phyloP scores from a whole-genome alignment of 2,113 vertebrate genomes.

The Laticauda laticaudata region DNA sequence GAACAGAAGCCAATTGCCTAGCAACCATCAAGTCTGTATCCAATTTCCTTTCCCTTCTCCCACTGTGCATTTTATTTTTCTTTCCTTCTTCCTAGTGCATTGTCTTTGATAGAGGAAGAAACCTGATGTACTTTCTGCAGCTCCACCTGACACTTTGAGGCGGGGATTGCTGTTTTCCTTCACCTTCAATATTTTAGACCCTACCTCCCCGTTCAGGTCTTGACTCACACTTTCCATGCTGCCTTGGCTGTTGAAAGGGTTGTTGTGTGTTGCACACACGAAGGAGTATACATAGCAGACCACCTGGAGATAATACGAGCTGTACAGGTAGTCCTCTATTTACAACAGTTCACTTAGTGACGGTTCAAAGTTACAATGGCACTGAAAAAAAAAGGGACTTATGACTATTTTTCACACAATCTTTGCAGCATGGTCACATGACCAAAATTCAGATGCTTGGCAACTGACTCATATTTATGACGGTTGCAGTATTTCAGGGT shows the following conservation, averaged over 20 bases:
- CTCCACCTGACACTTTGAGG: neutral
- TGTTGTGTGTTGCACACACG: neutral
- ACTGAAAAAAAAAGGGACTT: too few species aligned
- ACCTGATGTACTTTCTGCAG: neutral
- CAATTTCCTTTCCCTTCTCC: neutral
- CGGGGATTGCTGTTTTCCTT: neutral
- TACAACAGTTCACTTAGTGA: too few species aligned
- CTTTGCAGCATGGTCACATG: too few species aligned
- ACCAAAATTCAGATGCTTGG: too few species aligned
- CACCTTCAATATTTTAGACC: too few species aligned
- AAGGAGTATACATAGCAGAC: neutral
- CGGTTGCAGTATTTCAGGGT: too few species aligned
- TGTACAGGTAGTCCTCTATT: neutral
- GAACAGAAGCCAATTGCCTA: constrained; percentile 5
- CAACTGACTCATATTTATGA: too few species aligned
- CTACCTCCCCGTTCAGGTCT: neutral
- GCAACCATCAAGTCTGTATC: constrained; percentile 24
- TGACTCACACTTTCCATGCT: neutral
- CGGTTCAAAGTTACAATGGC: too few species aligned
- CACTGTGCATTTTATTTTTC: neutral
- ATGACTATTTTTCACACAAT: too few species aligned
- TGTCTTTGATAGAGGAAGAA: neutral
- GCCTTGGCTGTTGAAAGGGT: neutral
- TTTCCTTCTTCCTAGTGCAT: neutral
- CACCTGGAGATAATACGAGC: neutral